These are phyloP conservation scores for Xestobium rufovillosum DNA, from an alignment of 2,888 invertebrate species.

Conservation along the genomic window DNA sequence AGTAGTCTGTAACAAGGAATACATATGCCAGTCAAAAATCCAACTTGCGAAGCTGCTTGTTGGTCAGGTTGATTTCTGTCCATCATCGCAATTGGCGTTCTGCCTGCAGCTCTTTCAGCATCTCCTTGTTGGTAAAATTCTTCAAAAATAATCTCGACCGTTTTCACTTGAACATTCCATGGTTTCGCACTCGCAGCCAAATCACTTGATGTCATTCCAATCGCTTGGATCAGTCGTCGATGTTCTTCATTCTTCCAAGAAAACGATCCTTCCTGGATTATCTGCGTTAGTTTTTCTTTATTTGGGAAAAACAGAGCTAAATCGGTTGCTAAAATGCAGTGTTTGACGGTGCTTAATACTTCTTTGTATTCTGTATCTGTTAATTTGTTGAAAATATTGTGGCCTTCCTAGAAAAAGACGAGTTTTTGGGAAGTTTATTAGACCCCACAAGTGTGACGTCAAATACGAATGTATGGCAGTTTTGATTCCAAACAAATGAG, in stretches of 20 bases:
- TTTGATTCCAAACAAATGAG: too few relatives aligned
- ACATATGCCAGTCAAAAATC: slow-evolving; percentile 73
- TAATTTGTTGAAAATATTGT: slow-evolving; percentile 74
- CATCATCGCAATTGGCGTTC: slow-evolving; percentile 67
- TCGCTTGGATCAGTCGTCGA: slow-evolving; percentile 62
- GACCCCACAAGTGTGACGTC: too few relatives aligned
- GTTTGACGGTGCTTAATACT: slow-evolving; percentile 66
- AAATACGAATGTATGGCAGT: too few relatives aligned
- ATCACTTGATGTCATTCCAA: slow-evolving; percentile 79
- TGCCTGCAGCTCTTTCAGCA: slow-evolving; percentile 59
- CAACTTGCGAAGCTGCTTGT: slow-evolving; percentile 72
- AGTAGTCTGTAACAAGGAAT: slow-evolving; percentile 71
- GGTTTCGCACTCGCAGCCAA: slow-evolving; percentile 78
- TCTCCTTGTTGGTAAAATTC: slow-evolving; percentile 72
- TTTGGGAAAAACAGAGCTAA: slow-evolving; percentile 75
- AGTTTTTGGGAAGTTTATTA: too few relatives aligned
- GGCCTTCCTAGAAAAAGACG: slow-evolving; percentile 62
- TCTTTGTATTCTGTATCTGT: slow-evolving; percentile 67
- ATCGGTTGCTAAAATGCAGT: slow-evolving; percentile 81
- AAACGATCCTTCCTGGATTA: slow-evolving; percentile 51
- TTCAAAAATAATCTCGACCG: slow-evolving; percentile 72
- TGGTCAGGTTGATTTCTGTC: slow-evolving; percentile 60
- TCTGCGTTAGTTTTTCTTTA: slow-evolving; percentile 51
- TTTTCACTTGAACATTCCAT: slow-evolving; percentile 73
- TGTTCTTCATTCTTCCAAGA: slow-evolving; percentile 60